Percentiles rank a stretch among this genome's conserved stretches.
These are phyloP conservation scores for Pavo muticus DNA, from an alignment of 2,113 vertebrate species.

Conservation along the genomic window DNA sequence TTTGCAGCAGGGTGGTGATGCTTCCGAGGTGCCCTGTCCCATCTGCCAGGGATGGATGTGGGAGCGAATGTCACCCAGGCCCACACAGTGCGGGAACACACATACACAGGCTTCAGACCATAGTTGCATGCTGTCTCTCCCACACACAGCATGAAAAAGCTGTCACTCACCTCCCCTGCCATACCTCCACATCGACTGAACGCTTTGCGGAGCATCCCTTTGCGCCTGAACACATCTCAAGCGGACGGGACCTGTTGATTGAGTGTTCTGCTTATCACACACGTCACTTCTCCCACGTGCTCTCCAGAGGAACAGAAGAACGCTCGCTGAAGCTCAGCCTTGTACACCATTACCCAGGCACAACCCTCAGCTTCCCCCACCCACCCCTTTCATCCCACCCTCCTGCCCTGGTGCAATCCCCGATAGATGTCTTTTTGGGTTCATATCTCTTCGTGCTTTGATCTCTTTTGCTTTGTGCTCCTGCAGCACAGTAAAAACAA, in stretches of 20 bases:
- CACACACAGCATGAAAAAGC: background rate
- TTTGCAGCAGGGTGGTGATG: background rate
- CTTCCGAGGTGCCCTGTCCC: background rate
- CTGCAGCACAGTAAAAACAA: background rate
- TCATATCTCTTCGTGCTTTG: background rate
- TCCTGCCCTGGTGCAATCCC: rapidly evolving
- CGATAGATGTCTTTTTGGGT: background rate
- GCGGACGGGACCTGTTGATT: rapidly evolving
- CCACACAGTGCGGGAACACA: background rate
- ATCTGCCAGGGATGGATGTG: background rate
- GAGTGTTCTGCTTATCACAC: background rate
- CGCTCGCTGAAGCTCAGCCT: rapidly evolving
- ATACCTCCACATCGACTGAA: background rate
- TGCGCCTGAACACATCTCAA: background rate
- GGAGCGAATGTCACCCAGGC: background rate
- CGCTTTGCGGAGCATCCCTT: background rate
- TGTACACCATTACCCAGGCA: rapidly evolving
- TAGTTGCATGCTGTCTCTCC: background rate
- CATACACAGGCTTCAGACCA: background rate
- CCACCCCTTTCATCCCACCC: rapidly evolving
- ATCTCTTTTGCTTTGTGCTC: conserved; percentile 16
- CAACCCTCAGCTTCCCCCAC: background rate
- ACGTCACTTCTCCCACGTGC: background rate
- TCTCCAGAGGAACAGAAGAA: background rate
- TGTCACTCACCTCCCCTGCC: background rate